Evolutionary conservation across 2,888 invertebrate genomes (phyloP).

Genomic region (Caradrina clavipalpis): DNA sequence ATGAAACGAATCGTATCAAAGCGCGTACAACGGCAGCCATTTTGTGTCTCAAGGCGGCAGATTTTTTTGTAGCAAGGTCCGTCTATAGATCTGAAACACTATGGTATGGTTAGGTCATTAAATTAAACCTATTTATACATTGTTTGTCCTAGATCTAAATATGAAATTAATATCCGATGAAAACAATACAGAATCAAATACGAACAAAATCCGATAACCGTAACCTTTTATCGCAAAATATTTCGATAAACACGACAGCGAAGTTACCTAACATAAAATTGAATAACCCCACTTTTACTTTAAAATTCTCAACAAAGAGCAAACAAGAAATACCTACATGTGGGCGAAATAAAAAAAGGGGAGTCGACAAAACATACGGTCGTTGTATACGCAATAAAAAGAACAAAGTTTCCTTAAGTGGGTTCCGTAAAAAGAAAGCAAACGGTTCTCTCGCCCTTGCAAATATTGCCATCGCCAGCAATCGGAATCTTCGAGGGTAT

Average conservation of each 20-base stretch:
- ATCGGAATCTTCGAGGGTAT: conserved; percentile 69
- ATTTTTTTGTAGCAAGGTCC: too few species aligned
- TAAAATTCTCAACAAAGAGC: conserved; percentile 39
- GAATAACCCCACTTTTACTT: conserved; percentile 32
- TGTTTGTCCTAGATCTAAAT: too few species aligned
- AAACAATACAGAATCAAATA: too few species aligned
- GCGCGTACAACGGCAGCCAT: too few species aligned
- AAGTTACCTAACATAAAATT: conserved; percentile 34
- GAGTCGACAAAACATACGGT: conserved; percentile 64
- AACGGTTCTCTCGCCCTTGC: conserved; percentile 72
- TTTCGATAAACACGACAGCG: conserved; percentile 10
- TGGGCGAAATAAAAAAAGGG: conserved; percentile 42
- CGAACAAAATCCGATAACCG: neutral
- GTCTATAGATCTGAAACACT: too few species aligned
- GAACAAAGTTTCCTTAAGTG: conserved; percentile 70
- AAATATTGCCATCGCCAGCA: conserved; percentile 74
- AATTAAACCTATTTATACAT: too few species aligned
- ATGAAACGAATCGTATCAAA: too few species aligned
- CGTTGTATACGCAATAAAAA: conserved; percentile 72
- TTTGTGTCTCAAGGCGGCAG: too few species aligned
- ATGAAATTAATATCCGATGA: too few species aligned
- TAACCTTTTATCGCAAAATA: neutral
- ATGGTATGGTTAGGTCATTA: too few species aligned
- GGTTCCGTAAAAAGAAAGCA: conserved; percentile 75
- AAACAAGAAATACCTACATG: conserved; percentile 37